Base-by-base conservation (phyloP, 2,797 vertebrate genomes). In the Sylvilagus floridanus region DNA sequence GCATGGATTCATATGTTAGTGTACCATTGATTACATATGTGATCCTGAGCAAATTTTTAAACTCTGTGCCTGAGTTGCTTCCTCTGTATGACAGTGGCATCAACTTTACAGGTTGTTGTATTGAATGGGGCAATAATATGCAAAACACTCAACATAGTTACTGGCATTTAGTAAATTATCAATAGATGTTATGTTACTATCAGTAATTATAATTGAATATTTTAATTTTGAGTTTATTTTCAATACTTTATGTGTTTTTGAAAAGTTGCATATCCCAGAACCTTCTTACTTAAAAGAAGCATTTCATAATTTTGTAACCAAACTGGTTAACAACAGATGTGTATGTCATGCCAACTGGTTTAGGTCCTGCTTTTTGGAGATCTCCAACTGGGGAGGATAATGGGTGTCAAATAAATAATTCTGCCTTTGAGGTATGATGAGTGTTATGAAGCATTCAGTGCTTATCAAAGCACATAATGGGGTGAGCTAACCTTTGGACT, bases 241-340 rank as follows among this genome's bases (percentile, higher is more conserved):
- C 81, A 92, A 26, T 81, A 89, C 22, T 82, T 2, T 83, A 30
- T 37, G 37, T 68, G 54, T 90, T 86, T 93, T 69, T 91, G 66
- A 82, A 95, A 95, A 86, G 11, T 78, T 91, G 30, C 16, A 24
- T 79, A 26, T 16, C 32, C 8, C 13, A 47, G 37, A 93, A 65
- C 42, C 30, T 92, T 94, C 37, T 8, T 94, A 68, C 92, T 26
- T 88, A 65, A 88, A 95, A 30, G 71, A 21, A 86, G 60, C 42
- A 37, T 50, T 87, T 94, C 87, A 30, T 82, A 94, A 47, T 50
- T 87, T 94, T 87, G 24, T 82, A 94, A 79, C 66, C 17, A 76
- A 66, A 88, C 22, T 92, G n/a, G 28, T 75, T 95, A 88, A 42
- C 35, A 75, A 10, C 47, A 90, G 42, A 54, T 90, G 35, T 60